Percentiles rank a stretch among this genome's conserved stretches.
phyloP scores from a whole-genome alignment of 1,140 invertebrate genomes.

The Oryctes rhinoceros region DNA sequence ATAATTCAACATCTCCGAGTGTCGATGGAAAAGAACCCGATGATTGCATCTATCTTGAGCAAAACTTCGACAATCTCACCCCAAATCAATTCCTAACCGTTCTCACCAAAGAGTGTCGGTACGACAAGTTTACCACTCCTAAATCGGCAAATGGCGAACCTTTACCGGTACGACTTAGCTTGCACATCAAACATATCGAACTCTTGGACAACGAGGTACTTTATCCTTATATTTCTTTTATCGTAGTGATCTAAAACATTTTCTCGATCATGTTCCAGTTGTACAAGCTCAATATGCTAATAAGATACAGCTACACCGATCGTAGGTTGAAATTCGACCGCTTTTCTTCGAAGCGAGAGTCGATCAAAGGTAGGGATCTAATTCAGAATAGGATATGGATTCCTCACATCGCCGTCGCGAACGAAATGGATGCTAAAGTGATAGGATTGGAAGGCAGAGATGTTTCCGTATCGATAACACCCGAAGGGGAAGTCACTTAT shows the following conservation, averaged over 20 bases:
- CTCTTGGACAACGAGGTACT: constrained; percentile 60
- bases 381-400: constrained; percentile 79
- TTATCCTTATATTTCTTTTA: background rate
- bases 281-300: constrained; percentile 81
- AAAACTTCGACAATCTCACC: constrained; percentile 59
- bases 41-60: background rate
- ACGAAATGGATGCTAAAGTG: constrained; percentile 78
- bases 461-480: constrained; percentile 77
- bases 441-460: constrained; percentile 82
- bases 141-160: constrained; percentile 50
- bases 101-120: constrained; percentile 77
- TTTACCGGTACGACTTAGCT: constrained; percentile 53
- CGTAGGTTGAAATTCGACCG: constrained; percentile 70
- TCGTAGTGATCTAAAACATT: background rate
- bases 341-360: constrained; percentile 70
- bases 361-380: constrained; percentile 75
- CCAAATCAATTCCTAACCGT: constrained; percentile 76
- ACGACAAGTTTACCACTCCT: constrained; percentile 77
- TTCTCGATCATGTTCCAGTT: constrained; percentile 66
- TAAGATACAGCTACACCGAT: constrained; percentile 80
- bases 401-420: constrained; percentile 80
- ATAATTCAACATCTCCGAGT: too few relatives aligned
- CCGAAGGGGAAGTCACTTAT: constrained; percentile 78
- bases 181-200: constrained; percentile 59
- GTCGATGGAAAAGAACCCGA: background rate